Percentiles rank a stretch among this genome's conserved stretches.
phyloP scores from a whole-genome alignment of 2,797 vertebrate species.

The Pelobates cultripes region DNA sequence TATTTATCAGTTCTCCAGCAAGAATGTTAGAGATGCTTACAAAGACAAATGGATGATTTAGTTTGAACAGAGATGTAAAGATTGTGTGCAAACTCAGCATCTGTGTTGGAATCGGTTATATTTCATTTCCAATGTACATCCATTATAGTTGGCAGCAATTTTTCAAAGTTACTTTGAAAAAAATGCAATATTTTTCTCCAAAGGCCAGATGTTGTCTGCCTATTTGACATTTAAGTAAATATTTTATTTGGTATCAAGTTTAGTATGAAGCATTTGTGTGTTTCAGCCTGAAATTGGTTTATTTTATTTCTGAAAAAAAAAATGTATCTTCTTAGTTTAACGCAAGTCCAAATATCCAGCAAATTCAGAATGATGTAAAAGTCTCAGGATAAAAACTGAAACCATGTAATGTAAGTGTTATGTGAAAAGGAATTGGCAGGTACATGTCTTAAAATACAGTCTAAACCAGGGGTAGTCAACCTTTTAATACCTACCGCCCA shows the following conservation, averaged over 20 bases:
- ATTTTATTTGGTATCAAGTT: neutral
- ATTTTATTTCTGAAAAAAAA: neutral
- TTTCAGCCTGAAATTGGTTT: neutral
- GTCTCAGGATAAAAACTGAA: neutral
- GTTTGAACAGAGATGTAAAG: constrained; percentile 15
- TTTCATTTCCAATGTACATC: constrained; percentile 19
- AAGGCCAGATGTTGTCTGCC: neutral
- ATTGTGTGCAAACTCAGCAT: constrained; percentile 8
- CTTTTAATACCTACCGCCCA: too few species aligned
- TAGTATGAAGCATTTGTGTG: neutral
- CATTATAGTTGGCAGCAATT: neutral
- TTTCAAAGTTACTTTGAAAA: neutral
- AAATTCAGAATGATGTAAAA: neutral
- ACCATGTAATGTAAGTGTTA: neutral
- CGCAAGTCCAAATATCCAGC: neutral
- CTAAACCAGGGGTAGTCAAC: too few species aligned
- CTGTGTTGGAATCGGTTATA: constrained; percentile 10
- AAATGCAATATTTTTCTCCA: neutral
- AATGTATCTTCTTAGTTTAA: neutral
- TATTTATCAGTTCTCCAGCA: neutral
- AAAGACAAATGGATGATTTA: constrained; percentile 17
- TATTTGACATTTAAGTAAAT: neutral
- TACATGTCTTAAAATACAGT: too few species aligned
- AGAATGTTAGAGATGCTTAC: neutral
- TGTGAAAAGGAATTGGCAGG: too few species aligned